Percentiles rank a stretch among this genome's conserved stretches.
Evolutionary conservation across 2,113 vertebrate species (phyloP).

Genomic region (Erythrocercus mccallii): DNA sequence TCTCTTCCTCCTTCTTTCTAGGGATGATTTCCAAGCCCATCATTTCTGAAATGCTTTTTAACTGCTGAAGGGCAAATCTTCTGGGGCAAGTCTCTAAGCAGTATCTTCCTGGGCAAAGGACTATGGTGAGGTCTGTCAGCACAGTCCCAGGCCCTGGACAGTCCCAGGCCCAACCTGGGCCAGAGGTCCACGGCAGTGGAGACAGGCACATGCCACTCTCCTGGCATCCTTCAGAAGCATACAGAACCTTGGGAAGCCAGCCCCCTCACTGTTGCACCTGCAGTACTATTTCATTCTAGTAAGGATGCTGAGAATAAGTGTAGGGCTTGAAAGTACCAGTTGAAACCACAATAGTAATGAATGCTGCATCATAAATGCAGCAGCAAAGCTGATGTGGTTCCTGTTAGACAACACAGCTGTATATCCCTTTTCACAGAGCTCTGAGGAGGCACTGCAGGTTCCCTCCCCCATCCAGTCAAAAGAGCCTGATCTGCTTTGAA

Average conservation of each 20-base stretch:
- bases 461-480: neutral
- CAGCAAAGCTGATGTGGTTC: neutral
- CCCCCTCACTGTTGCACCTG: neutral
- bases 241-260: neutral
- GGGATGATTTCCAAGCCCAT: neutral
- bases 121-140: neutral
- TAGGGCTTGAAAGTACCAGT: neutral
- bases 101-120: neutral
- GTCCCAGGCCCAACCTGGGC: accelerated
- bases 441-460: neutral
- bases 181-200: neutral
- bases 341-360: neutral
- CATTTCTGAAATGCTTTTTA: neutral
- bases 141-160: neutral
- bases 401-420: neutral
- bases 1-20: neutral
- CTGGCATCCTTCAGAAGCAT: neutral
- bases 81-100: neutral
- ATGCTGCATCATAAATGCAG: neutral
- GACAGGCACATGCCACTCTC: accelerated
- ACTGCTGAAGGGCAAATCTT: neutral
- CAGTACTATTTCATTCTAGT: neutral
- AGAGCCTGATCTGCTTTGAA: neutral
- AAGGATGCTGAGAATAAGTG: neutral
- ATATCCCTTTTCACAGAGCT: neutral